Conservation (phyloP, 2,888 invertebrate species). For the Polydesmus complanatus region DNA sequence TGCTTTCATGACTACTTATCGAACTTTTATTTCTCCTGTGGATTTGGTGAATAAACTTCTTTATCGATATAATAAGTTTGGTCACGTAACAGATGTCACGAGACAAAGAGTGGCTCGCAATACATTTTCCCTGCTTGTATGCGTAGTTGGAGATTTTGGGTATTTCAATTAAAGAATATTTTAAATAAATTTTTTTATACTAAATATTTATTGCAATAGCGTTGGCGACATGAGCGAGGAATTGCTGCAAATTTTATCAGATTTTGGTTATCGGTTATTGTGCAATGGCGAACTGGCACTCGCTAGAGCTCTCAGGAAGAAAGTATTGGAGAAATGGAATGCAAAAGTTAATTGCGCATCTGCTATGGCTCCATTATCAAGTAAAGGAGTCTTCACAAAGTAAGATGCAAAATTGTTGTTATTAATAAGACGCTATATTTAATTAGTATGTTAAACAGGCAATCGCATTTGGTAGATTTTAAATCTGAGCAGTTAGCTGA, state of each 20-base stretch:
- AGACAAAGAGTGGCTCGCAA: constrained; percentile 63
- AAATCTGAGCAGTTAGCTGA: constrained; percentile 91
- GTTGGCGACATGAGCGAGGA: constrained; percentile 69
- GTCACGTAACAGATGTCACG: constrained; percentile 43
- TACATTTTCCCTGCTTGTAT: constrained; percentile 79
- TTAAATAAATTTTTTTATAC: neutral
- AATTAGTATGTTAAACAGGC: constrained; percentile 25
- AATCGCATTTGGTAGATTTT: constrained; percentile 66
- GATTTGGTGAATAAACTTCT: constrained; percentile 75
- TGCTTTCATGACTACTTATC: constrained; percentile 94
- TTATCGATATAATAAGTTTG: constrained; percentile 59
- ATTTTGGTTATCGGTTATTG: constrained; percentile 85
- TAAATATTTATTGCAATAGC: constrained; percentile 37
- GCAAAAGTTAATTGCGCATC: constrained; percentile 42
- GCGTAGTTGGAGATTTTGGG: constrained; percentile 94
- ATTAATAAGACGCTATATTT: neutral
- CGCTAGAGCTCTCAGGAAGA: constrained; percentile 77
- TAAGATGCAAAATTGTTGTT: constrained; percentile 25
- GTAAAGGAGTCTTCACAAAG: constrained; percentile 42
- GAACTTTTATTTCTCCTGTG: constrained; percentile 81
- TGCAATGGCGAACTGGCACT: constrained; percentile 80
- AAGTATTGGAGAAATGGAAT: constrained; percentile 71
- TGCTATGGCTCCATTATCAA: constrained; percentile 36
- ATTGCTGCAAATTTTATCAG: constrained; percentile 68
- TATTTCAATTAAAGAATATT: constrained; percentile 30